Percentiles rank a stretch among this genome's conserved stretches.
These are phyloP conservation scores for Rhincodon typus DNA, from an alignment of 2,797 vertebrate genomes.

Conservation along the genomic window DNA sequence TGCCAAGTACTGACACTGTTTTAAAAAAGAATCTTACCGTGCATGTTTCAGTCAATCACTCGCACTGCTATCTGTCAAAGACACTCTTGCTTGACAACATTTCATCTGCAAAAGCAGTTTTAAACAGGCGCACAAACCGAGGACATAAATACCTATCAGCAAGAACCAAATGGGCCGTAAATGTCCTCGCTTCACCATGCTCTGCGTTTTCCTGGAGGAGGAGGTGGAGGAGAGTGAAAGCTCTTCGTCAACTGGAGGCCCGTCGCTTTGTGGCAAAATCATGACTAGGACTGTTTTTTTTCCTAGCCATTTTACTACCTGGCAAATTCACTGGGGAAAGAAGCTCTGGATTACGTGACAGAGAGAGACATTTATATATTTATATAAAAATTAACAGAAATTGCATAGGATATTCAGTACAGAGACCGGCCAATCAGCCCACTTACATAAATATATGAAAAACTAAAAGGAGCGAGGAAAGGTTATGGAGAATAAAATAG, in stretches of 20 bases:
- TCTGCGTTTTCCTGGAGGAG: slow-evolving; percentile 86
- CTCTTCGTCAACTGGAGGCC: slow-evolving; percentile 95
- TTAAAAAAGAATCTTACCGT: slow-evolving; percentile 75
- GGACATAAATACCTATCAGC: slow-evolving; percentile 99
- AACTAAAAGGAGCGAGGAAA: slow-evolving; percentile 75
- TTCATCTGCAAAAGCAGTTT: slow-evolving; percentile 61
- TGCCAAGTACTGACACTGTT: slow-evolving; percentile 24
- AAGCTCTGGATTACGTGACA: slow-evolving; percentile 95
- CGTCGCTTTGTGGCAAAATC: slow-evolving; percentile 86
- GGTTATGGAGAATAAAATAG: neutral
- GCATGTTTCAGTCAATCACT: slow-evolving; percentile 75
- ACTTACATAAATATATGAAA: slow-evolving; percentile 67
- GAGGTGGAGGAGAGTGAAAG: slow-evolving; percentile 54
- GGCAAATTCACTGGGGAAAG: slow-evolving; percentile 80
- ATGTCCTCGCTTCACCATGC: slow-evolving; percentile 96
- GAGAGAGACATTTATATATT: slow-evolving; percentile 95
- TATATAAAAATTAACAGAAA: neutral
- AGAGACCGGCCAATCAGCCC: neutral
- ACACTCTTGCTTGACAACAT: slow-evolving; percentile 49
- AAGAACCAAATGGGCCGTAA: slow-evolving; percentile 97
- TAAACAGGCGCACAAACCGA: slow-evolving; percentile 99
- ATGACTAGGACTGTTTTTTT: slow-evolving; percentile 76
- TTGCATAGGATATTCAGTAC: neutral
- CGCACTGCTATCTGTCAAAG: slow-evolving; percentile 59
- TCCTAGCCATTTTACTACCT: slow-evolving; percentile 76